These are phyloP conservation scores for Cheilosia variabilis DNA, from an alignment of 2,888 invertebrate genomes.

Conservation along the genomic window DNA sequence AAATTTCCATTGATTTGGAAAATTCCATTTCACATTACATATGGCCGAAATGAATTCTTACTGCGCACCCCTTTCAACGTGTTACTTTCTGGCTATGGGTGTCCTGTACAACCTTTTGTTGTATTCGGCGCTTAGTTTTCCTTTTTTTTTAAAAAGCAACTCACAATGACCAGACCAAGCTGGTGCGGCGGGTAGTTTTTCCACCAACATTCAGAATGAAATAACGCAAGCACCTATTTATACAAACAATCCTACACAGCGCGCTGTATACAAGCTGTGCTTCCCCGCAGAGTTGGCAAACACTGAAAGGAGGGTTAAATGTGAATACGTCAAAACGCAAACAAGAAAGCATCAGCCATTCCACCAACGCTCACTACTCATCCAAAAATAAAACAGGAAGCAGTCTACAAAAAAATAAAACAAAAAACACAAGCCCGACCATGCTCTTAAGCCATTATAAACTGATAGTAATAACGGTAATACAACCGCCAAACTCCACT, in stretches of 20 bases:
- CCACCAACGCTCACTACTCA: neutral
- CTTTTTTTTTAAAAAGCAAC: slow-evolving; percentile 20
- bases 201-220: slow-evolving; percentile 21
- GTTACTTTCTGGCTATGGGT: neutral
- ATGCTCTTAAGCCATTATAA: slow-evolving; percentile 59
- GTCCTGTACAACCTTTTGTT: slow-evolving; percentile 9
- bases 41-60: slow-evolving; percentile 55
- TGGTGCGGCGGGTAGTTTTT: slow-evolving; percentile 18
- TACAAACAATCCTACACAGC: slow-evolving; percentile 16
- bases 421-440: slow-evolving; percentile 9
- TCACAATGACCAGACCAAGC: slow-evolving; percentile 6
- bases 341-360: slow-evolving; percentile 37
- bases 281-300: slow-evolving; percentile 49
- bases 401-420: slow-evolving; percentile 3
- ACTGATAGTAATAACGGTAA: slow-evolving; percentile 74
- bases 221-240: slow-evolving; percentile 26
- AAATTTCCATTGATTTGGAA: slow-evolving; percentile 57
- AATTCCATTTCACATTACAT: slow-evolving; percentile 59
- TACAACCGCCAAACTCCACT: slow-evolving; percentile 65
- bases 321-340: slow-evolving; percentile 69
- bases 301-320: slow-evolving; percentile 61
- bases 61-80: slow-evolving; percentile 39
- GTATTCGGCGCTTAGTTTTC: neutral
- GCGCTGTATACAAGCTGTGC: neutral
- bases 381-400: slow-evolving; percentile 41